phyloP scores from a whole-genome alignment of 2,113 vertebrate genomes.

The Psettodes erumei region DNA sequence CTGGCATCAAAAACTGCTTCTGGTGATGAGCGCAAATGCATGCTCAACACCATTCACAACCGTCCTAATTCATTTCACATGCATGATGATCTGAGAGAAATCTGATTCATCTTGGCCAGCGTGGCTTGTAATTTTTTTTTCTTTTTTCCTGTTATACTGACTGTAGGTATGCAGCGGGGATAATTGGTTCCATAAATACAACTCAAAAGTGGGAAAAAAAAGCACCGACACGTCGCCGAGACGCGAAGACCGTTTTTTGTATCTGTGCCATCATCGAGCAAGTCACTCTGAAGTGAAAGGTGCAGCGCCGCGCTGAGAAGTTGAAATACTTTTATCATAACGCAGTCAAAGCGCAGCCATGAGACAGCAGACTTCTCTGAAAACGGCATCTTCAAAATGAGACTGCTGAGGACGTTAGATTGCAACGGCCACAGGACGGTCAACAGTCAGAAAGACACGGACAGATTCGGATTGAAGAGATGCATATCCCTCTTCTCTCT shows the following conservation, averaged over 20 bases:
- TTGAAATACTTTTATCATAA: constrained; percentile 48
- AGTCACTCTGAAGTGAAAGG: constrained; percentile 44
- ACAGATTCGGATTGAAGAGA: too few relatives aligned
- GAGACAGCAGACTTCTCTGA: constrained; percentile 2
- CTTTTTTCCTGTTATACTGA: constrained; percentile 2
- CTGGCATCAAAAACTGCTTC: constrained; percentile 35
- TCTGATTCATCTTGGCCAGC: constrained; percentile 37
- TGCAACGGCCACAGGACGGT: not conserved
- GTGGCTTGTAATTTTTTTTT: not conserved
- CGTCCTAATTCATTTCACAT: constrained; percentile 34
- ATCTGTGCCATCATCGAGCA: constrained; percentile 54
- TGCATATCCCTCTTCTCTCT: not conserved
- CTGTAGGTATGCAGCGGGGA: constrained; percentile 32
- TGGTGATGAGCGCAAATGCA: constrained; percentile 30
- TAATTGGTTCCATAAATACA: constrained; percentile 52
- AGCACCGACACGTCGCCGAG: constrained; percentile 18
- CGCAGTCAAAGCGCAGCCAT: constrained; percentile 8
- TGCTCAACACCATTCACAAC: constrained; percentile 38
- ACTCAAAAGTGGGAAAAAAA: constrained; percentile 17
- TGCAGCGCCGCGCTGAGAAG: constrained; percentile 31
- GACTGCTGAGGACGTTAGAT: not conserved
- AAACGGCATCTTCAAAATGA: too few relatives aligned
- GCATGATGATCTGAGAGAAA: constrained; percentile 26
- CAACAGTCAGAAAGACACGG: not conserved
- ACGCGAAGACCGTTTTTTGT: constrained; percentile 43